Evolutionary conservation across 2,888 invertebrate species (phyloP).

Genomic region (Drosophila formosana): DNA sequence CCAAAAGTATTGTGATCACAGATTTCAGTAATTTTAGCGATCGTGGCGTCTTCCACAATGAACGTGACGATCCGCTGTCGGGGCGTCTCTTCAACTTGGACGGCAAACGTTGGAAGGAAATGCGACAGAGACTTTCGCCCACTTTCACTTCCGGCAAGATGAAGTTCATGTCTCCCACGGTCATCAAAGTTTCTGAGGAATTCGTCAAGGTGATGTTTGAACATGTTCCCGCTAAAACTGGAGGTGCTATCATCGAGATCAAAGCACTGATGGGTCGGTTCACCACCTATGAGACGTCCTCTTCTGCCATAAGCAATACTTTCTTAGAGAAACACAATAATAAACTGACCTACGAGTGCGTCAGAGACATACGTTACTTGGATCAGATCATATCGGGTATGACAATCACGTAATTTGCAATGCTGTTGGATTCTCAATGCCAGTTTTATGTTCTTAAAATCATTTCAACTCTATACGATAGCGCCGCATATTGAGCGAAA

Average conservation of each 20-base stretch:
- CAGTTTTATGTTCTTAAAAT: conserved; percentile 84
- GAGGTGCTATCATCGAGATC: conserved; percentile 81
- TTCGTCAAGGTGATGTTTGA: conserved; percentile 52
- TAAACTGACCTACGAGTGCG: conserved; percentile 82
- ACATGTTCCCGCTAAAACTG: conserved; percentile 29
- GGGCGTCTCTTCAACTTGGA: conserved; percentile 81
- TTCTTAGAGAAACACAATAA: conserved; percentile 83
- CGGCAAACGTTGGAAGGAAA: conserved; percentile 80
- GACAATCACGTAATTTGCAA: not conserved
- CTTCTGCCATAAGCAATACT: conserved; percentile 85
- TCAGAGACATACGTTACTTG: conserved; percentile 85
- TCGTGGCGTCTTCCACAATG: conserved; percentile 80
- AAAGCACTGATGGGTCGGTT: conserved; percentile 85
- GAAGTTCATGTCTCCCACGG: conserved; percentile 72
- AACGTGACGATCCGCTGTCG: conserved; percentile 82
- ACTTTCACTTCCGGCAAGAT: conserved; percentile 79
- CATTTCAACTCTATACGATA: conserved; percentile 87
- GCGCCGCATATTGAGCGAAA: conserved; percentile 86
- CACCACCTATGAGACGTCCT: conserved; percentile 86
- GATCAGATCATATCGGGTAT: conserved; percentile 85
- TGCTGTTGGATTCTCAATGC: not conserved
- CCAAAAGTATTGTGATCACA: conserved; percentile 58
- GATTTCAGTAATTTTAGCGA: conserved; percentile 82
- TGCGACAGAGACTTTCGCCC: conserved; percentile 82
- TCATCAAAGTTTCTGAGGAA: conserved; percentile 55